Conservation (phyloP, 2,113 vertebrate genomes). For the Corythornis cristatus region DNA sequence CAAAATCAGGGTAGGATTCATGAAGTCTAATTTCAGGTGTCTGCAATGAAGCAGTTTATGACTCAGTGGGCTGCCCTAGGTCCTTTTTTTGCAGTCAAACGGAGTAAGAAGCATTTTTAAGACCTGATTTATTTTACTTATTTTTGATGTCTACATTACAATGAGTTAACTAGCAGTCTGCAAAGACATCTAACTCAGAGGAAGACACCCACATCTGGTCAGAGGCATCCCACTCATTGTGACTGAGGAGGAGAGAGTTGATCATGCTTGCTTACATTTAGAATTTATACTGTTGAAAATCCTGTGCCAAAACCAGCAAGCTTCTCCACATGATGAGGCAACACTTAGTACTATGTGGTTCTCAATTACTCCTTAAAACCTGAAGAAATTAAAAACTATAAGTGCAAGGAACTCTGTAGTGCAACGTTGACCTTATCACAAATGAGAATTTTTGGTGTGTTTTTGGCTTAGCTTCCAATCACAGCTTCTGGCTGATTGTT, state of each 20-base stretch:
- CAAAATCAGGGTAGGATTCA: neutral
- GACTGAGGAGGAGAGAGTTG: neutral
- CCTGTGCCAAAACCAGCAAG: neutral
- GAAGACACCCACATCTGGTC: neutral
- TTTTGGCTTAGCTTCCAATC: neutral
- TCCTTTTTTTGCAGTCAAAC: neutral
- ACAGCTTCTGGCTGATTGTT: neutral
- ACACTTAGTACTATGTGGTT: neutral
- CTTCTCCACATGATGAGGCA: neutral
- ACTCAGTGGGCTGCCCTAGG: neutral
- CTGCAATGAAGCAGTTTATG: neutral
- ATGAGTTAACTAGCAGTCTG: neutral
- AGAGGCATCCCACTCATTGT: neutral
- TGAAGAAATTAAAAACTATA: neutral
- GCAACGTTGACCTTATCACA: accelerated
- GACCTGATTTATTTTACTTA: neutral
- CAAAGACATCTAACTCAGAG: neutral
- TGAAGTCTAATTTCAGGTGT: neutral
- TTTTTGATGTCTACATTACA: neutral
- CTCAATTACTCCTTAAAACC: neutral
- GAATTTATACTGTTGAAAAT: neutral
- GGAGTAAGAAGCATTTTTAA: neutral
- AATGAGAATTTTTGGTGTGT: accelerated
- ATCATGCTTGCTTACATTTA: neutral
- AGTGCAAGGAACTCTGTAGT: neutral